Base-by-base conservation (phyloP, 23 tunicate species). In the Ciona savignyi region DNA sequence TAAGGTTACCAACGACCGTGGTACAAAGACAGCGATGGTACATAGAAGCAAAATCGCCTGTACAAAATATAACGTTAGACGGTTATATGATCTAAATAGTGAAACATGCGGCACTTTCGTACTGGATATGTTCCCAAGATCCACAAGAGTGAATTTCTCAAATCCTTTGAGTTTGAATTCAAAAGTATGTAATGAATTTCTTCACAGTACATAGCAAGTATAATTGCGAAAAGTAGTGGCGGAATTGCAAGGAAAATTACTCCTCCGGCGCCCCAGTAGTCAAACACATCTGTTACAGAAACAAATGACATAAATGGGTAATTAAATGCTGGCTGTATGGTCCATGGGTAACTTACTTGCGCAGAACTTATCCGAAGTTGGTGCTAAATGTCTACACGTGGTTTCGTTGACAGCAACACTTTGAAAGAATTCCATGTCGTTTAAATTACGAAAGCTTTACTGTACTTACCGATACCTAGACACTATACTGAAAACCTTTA, bases 11-110 rank as follows among this genome's bases (percentile, higher is more conserved):
- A 85, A 76, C 27, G 86, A 81, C 51, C 91, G 80, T 0, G 97
- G 97, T 3, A 85, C 76, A 48, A 91, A 91, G 0, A 91, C 49
- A 24, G 95, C 97, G 26, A 91, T 64, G 11, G 86, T 77, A 31
- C 95, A 86, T 28, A 91, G 74, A 4, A 72, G 25, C 86, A 84
- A 83, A n/a, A 91, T 66, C 6, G 86, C 86, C 97, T 91, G 76
- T n/a, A n/a, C n/a, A n/a, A n/a, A n/a, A 61, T 9, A 63, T 9
- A 11, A 23, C 4, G 28, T 4, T 9, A 9, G 26, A 4, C 22
- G 28, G 67, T 63, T 25, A 9, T n/a, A n/a, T 63, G 56, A 42
- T 42, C 11, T 42, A 42, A n/a, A n/a, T n/a, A n/a, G n/a, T n/a
- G n/a, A n/a, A n/a, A n/a, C n/a, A n/a, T n/a, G n/a, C n/a, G n/a